A percentile compares a stretch with the other conserved stretches of the same genome.
Conservation (phyloP, 53 echinoderm and acorn worm genomes). For the Actinopyga echinites region DNA sequence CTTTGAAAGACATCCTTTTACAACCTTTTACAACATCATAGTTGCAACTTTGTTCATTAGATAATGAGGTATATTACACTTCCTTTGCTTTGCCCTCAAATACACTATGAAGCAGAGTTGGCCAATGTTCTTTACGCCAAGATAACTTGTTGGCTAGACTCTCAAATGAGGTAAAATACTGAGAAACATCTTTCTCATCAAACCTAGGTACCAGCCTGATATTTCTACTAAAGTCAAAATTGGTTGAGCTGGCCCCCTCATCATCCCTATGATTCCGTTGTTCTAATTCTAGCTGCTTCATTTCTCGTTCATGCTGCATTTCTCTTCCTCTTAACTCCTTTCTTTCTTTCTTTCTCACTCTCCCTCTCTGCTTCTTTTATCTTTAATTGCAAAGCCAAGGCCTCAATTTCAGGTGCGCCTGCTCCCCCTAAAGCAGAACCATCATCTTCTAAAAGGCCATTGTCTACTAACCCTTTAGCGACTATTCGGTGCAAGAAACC, state of each 20-base stretch:
- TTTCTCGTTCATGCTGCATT: constrained; percentile 2
- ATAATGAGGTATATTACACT: background rate
- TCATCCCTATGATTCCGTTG: background rate
- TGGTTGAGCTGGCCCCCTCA: background rate
- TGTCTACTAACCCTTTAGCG: background rate
- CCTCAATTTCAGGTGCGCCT: background rate
- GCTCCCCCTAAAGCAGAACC: background rate
- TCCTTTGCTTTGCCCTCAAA: background rate
- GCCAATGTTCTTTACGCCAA: constrained; percentile 33
- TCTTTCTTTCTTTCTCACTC: background rate
- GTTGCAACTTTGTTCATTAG: background rate
- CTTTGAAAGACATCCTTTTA: constrained; percentile 14
- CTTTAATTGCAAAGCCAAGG: background rate
- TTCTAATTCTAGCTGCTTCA: background rate
- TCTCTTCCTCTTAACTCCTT: background rate
- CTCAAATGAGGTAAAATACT: constrained; percentile 2
- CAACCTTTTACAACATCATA: background rate
- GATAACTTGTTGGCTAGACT: constrained; percentile 10
- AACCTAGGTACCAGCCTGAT: constrained; percentile 20
- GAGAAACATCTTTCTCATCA: constrained; percentile 5
- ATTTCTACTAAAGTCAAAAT: constrained; percentile 25
- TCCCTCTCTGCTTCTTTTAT: background rate
- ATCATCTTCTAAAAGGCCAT: background rate
- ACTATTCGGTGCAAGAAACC: background rate
- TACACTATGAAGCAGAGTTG: constrained; percentile 34